phyloP scores from a whole-genome alignment of 2,888 invertebrate species.

The Pseudococcus jackbeardsleyi region DNA sequence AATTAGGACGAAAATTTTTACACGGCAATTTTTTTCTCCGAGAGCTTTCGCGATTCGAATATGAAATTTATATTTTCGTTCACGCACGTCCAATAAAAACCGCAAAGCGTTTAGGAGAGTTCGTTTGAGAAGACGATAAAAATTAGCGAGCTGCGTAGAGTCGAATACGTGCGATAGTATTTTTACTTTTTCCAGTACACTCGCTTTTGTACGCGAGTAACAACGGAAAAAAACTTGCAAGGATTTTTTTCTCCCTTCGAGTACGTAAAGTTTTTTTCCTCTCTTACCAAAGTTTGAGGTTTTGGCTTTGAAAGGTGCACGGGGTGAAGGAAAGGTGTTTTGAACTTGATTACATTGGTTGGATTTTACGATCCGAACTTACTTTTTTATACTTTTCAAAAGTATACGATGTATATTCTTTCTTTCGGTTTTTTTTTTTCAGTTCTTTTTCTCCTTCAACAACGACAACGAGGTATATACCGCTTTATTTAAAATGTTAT shows the following conservation, averaged over 20 bases:
- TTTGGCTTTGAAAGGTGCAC: neutral
- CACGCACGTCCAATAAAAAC: neutral
- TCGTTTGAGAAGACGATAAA: neutral
- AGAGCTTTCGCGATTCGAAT: neutral
- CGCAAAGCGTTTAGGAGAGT: neutral
- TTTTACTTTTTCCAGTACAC: neutral
- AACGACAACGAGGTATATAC: neutral
- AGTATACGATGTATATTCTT: neutral
- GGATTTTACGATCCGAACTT: neutral
- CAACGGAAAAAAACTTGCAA: neutral
- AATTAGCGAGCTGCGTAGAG: neutral
- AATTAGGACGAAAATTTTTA: neutral
- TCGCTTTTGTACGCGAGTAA: neutral
- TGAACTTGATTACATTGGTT: conserved; percentile 25
- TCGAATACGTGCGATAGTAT: neutral
- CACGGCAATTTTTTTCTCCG: neutral
- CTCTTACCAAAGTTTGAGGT: neutral
- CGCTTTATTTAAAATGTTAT: neutral
- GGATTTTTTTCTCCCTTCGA: neutral
- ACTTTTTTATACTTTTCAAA: conserved; percentile 1
- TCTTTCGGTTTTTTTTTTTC: neutral
- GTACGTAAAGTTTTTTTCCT: neutral
- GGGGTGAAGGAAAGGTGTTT: neutral
- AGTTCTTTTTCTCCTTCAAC: no score
- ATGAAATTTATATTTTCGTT: conserved; percentile 2